These are phyloP conservation scores for Grus americana DNA, from an alignment of 2,113 vertebrate genomes.

Conservation along the genomic window DNA sequence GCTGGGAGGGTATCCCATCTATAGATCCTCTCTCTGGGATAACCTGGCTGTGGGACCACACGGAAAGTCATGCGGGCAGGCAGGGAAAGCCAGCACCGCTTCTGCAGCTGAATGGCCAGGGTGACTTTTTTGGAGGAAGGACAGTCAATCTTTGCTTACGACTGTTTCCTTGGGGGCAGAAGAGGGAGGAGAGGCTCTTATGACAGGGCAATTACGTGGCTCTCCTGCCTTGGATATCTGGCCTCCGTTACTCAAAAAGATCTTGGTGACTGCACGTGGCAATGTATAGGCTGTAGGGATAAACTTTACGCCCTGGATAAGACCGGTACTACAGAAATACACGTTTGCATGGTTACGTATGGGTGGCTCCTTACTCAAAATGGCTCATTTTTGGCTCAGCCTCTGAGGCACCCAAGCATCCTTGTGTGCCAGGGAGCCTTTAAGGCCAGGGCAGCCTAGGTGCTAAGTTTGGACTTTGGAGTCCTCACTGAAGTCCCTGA, in stretches of 20 bases:
- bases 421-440: neutral
- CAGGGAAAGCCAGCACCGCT: neutral
- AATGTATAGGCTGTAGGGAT: neutral
- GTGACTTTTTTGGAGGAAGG: neutral
- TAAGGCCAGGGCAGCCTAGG: neutral
- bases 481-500: neutral
- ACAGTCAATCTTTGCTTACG: neutral
- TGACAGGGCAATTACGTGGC: too few relatives aligned
- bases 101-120: neutral
- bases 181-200: neutral
- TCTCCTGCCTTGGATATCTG: neutral
- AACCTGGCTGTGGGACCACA: neutral
- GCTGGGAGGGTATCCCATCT: too few relatives aligned
- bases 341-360: neutral
- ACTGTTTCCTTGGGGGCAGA: neutral
- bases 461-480: neutral
- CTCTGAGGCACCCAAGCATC: neutral
- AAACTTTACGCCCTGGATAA: neutral
- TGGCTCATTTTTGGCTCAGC: neutral
- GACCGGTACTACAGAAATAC: neutral
- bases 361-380: neutral
- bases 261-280: neutral
- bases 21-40: fast-evolving
- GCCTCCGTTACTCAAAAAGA: neutral
- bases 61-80: fast-evolving